Evolutionary conservation across 2,888 invertebrate genomes (phyloP), one percentile per base, ranked within the genome.

Genomic region (Papilio protenor): DNA sequence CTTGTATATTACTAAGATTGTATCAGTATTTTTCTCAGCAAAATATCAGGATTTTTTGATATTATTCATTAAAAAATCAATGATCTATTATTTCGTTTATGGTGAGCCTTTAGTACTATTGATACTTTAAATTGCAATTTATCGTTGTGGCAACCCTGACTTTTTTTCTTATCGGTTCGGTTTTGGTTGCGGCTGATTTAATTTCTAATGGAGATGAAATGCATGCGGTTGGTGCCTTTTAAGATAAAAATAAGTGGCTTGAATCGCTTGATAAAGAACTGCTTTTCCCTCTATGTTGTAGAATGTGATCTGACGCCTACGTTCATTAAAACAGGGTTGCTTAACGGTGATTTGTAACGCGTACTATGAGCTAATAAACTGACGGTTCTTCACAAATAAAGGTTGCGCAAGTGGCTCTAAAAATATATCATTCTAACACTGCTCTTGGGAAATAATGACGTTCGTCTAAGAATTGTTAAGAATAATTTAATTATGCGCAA

Each of bases 201-300:
- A 76, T 76, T 76, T 73, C 33, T 77, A 77, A 72, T 72, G 14
- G 52, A 61, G 49, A 72, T 72, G 23, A 18, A 61, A 76, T 72
- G 33, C 76, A 64, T 47, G 59, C n/a, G 69, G 18, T 40, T 40
- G 21, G 21, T 49, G 76, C 11, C 61, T 49, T 33, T 45, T 16
- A 49, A 76, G 72, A 76, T 76, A 76, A 76, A 33, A 45, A 5
- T 57, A 72, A 59, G 76, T 70, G 47, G 12, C 27, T 49, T 61
- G 16, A 45, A 33, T 64, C 27, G 49, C 27, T 74, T 23, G 61
- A 74, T 74, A 61, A 47, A 12, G 47, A 74, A 47, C 47, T 74
- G 47, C 73, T 61, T 74, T 61, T 61, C 14, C 14, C 61, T 61
- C 61, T 49, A 64, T 74, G 61, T 47, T 64, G 74, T 74, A 66